Evolutionary conservation across 2,113 vertebrate genomes (phyloP).

Genomic region (Mystacornis crossleyi): DNA sequence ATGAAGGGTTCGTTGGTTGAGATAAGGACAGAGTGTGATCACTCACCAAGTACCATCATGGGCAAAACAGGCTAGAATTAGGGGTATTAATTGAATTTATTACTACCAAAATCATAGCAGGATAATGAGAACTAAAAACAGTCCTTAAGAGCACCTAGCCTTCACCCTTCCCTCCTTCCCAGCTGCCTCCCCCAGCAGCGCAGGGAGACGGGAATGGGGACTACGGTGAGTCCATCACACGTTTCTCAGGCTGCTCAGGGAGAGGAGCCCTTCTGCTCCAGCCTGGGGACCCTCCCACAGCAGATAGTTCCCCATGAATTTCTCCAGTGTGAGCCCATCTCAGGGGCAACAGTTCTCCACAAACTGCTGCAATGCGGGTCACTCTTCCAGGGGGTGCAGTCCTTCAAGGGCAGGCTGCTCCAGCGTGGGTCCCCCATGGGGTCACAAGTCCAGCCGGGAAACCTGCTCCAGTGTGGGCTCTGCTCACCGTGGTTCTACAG

Average conservation of each 20-base stretch:
- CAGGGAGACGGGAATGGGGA: not conserved
- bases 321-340: not conserved
- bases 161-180: not conserved
- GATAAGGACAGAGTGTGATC: not conserved
- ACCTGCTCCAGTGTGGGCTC: not conserved
- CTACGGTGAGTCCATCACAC: not conserved
- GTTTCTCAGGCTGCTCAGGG: not conserved
- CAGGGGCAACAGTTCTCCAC: not conserved
- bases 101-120: not conserved
- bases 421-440: not conserved
- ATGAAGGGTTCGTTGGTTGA: not conserved
- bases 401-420: not conserved
- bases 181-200: rapidly evolving
- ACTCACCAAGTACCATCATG: not conserved
- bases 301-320: not conserved
- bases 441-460: not conserved
- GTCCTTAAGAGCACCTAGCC: not conserved
- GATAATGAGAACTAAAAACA: not conserved
- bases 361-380: rapidly evolving
- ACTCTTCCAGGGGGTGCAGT: not conserved
- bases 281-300: not conserved
- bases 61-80: not conserved
- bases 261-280: not conserved
- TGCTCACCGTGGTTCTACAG: not conserved
- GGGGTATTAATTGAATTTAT: not conserved